A percentile compares a stretch with the other conserved stretches of the same genome.
These are phyloP conservation scores for Musca vetustissima DNA, from an alignment of 1,140 invertebrate species.

Conservation along the genomic window DNA sequence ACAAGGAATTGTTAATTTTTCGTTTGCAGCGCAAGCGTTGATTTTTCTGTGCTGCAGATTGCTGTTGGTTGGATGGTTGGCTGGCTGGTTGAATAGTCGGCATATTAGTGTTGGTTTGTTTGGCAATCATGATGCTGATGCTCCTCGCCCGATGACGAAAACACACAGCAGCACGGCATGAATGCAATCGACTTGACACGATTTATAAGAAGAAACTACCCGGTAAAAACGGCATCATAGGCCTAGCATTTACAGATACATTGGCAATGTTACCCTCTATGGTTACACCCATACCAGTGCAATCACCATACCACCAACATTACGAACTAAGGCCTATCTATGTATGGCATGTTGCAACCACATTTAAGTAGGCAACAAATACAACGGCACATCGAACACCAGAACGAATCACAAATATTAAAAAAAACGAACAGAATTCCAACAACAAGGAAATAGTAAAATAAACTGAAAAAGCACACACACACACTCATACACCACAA, in stretches of 20 bases:
- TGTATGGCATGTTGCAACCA: slow-evolving; percentile 1
- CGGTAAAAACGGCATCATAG: too few species aligned
- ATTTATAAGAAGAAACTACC: too few species aligned
- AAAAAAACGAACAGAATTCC: neutral
- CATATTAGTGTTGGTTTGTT: too few species aligned
- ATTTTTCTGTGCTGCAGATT: neutral
- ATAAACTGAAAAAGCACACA: neutral
- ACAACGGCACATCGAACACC: neutral
- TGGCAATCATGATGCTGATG: too few species aligned
- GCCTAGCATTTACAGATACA: too few species aligned
- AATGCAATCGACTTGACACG: too few species aligned
- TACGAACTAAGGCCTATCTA: neutral
- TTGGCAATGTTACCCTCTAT: too few species aligned
- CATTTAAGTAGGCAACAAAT: slow-evolving; percentile 4
- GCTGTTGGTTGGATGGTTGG: neutral
- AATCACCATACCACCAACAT: neutral
- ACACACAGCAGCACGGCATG: too few species aligned
- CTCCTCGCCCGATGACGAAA: too few species aligned
- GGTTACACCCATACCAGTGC: too few species aligned
- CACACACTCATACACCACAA: neutral
- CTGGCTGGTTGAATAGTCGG: too few species aligned
- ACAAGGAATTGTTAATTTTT: neutral
- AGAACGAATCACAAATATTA: slow-evolving; percentile 10
- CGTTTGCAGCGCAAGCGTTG: neutral
- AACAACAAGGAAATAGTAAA: neutral